phyloP scores from a whole-genome alignment of 2,888 invertebrate species.

The Cistogaster globosa region DNA sequence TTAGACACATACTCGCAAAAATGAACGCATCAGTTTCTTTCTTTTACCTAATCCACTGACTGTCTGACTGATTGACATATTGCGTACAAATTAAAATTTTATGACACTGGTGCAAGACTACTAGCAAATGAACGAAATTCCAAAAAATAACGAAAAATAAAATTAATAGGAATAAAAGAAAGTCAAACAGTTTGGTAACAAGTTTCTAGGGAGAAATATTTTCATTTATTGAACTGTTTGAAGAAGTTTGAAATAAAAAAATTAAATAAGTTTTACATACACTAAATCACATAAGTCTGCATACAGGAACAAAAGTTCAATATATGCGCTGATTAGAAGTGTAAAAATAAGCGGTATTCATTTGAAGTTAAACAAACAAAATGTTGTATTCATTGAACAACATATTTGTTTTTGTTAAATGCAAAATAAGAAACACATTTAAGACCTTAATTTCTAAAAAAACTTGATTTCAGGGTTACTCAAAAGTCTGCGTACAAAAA shows the following conservation, averaged over 20 bases:
- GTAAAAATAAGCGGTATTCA: too few relatives aligned
- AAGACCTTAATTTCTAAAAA: too few relatives aligned
- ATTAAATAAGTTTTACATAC: background rate
- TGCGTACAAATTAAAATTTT: constrained; percentile 36
- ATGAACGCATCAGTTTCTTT: constrained; percentile 46
- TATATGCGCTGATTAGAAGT: too few relatives aligned
- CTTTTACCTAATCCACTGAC: constrained; percentile 8
- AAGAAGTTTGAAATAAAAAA: constrained; percentile 10
- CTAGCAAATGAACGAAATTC: constrained; percentile 8
- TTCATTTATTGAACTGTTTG: constrained; percentile 45
- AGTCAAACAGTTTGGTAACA: constrained; percentile 55
- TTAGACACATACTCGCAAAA: constrained; percentile 61
- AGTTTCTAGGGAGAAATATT: constrained; percentile 45
- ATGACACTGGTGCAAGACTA: constrained; percentile 58
- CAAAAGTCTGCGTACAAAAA: too few relatives aligned
- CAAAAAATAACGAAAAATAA: constrained; percentile 1
- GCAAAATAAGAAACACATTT: too few relatives aligned
- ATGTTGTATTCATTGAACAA: too few relatives aligned
- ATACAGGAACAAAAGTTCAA: too few relatives aligned
- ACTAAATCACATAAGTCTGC: too few relatives aligned
- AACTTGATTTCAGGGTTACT: too few relatives aligned
- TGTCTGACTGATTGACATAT: constrained; percentile 16
- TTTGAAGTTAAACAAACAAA: too few relatives aligned
- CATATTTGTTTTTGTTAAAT: too few relatives aligned
- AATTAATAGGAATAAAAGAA: constrained; percentile 18